A percentile compares a stretch with the other conserved stretches of the same genome.
These are phyloP conservation scores for Tetrao urogallus DNA, from an alignment of 2,113 vertebrate genomes.

Conservation along the genomic window DNA sequence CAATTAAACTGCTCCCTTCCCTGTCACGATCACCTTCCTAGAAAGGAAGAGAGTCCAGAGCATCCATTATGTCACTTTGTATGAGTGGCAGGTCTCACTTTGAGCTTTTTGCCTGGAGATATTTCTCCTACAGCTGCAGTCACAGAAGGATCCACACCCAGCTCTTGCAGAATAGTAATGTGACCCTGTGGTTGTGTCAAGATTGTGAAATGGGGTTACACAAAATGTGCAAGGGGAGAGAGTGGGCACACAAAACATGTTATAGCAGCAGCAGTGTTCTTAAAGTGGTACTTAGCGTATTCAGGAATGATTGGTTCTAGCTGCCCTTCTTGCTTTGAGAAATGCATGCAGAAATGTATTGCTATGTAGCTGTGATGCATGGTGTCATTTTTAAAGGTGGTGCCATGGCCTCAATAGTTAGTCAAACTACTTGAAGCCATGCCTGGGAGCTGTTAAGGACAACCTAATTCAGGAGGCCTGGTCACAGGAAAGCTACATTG, in stretches of 20 bases:
- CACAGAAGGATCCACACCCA: too few species aligned
- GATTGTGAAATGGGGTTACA: background rate
- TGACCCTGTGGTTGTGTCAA: background rate
- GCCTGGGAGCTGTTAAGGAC: background rate
- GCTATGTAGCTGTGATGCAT: background rate
- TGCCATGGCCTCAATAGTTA: fast-evolving
- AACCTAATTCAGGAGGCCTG: background rate
- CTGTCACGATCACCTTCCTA: background rate
- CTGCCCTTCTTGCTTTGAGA: background rate
- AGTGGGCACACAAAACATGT: background rate
- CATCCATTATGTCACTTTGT: background rate
- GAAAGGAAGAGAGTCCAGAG: background rate
- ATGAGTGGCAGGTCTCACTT: background rate
- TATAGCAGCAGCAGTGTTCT: background rate
- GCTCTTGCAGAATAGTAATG: background rate
- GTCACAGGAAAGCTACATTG: background rate
- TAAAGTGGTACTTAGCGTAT: background rate
- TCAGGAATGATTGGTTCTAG: background rate
- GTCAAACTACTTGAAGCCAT: background rate
- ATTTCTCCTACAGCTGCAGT: background rate
- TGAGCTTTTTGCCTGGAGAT: background rate
- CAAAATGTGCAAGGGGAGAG: background rate
- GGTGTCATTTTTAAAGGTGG: background rate
- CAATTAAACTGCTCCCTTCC: background rate
- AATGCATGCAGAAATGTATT: fast-evolving